Evolutionary conservation across 2,888 invertebrate species (phyloP).

Genomic region (Conomelus anceps): DNA sequence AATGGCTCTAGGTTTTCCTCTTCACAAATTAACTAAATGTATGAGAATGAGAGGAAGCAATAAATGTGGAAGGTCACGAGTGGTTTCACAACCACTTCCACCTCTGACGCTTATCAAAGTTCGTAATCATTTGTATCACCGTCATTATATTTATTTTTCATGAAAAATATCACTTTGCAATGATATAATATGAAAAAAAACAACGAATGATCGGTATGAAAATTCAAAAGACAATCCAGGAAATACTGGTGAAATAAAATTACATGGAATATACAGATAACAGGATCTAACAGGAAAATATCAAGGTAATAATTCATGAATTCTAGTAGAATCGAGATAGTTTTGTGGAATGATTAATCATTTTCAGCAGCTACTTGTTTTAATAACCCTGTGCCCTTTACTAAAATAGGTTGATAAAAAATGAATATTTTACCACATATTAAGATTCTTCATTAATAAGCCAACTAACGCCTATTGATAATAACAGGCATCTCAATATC

Average conservation of each 20-base stretch:
- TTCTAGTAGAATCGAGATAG: neutral
- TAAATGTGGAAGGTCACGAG: neutral
- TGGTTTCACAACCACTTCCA: neutral
- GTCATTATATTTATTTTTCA: neutral
- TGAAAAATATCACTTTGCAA: neutral
- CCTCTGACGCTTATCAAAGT: neutral
- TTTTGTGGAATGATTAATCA: too few relatives aligned
- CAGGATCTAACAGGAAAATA: neutral
- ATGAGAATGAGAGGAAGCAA: neutral
- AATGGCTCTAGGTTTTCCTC: neutral
- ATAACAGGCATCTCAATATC: too few relatives aligned
- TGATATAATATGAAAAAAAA: neutral
- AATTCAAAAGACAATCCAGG: too few relatives aligned
- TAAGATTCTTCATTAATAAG: too few relatives aligned
- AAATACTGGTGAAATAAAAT: neutral
- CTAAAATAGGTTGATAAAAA: too few relatives aligned
- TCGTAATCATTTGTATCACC: neutral
- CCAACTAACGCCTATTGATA: too few relatives aligned
- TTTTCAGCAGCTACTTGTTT: too few relatives aligned
- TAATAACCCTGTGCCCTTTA: too few relatives aligned
- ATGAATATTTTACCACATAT: too few relatives aligned
- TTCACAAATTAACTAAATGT: neutral
- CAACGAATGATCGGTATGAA: neutral
- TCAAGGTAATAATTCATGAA: neutral
- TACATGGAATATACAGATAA: neutral